Evolutionary conservation across 2,797 vertebrate species (phyloP), one percentile per base, ranked within the genome.

Genomic region (Alauda arvensis): DNA sequence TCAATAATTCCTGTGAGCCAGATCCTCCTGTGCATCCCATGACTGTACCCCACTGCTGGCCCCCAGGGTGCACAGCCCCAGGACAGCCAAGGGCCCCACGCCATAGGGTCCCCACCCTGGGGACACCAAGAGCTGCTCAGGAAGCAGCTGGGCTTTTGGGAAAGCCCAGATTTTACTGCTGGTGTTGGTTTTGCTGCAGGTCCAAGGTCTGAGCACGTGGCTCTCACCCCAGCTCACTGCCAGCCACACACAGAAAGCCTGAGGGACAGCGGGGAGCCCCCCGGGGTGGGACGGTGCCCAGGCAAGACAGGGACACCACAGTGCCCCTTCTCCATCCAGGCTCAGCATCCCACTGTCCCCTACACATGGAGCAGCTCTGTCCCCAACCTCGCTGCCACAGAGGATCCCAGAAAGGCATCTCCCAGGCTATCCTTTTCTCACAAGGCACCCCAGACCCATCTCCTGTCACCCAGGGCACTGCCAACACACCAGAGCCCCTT

Each of bases 61-160:
- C 48, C 31, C 23, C 1, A 1, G 31, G 20, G 18, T 23, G 34
- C 48, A 33, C 45, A 42, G 55, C 14, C 24, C 19, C 10, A 3
- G 48, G 3, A 4, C 4, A 8, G 29, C 13, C 59, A 29, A 46
- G 19, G 37, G 37, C 9, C 31, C 51, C 6, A 1, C 0, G 0
- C 24, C 53, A 49, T 5, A 33, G 19, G 5, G 19, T 24, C 12
- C 18, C 13, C 29, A 16, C 34, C 18, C 3, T 14, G 16, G 31
- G 66, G 34, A 65, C 55, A 59, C 34, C 0, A 0, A 52, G 40
- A 18, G 7, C 48, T 52, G 33, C 17, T 5, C 52, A 70, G 71
- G 63, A 70, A 74, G 60, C 11, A 43, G 37, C 62, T 3, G 1
- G 29, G 42, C 26, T 52, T 34, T 46, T 0, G 10, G 65, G 33